Evolutionary conservation across 1,140 invertebrate species (phyloP), one percentile per base, ranked within the genome.

Genomic region (Tetramorium simillimum): DNA sequence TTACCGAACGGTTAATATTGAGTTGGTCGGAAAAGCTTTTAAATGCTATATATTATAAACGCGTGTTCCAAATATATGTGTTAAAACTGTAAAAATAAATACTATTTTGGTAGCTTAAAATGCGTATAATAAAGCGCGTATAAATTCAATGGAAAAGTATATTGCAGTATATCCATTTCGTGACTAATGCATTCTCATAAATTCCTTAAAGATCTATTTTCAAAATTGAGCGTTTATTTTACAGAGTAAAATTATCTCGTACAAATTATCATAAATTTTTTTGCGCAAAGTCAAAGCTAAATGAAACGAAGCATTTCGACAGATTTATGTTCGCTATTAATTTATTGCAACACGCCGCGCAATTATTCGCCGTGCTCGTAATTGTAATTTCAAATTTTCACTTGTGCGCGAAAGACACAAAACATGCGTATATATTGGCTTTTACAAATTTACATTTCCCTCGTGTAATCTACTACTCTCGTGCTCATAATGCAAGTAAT

Each of bases 401-500:
- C 51, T 82, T 86, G 51, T 33, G 46, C 21, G 51, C 49, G 33
- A 56, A 86, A 58, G 65, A 72, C 43, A 69, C 43, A 82, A 70
- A 84, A 87, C 78, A 69, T 40, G 69, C 80, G 78, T 87, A 63
- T 65, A 69, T 72, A 87, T 87, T 73, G 80, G 86, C 86, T 87
- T 84, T 82, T 81, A 69, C 70, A 75, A 88, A 88, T 88, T 87
- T 87, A 69, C 87, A 82, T 87, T 80, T 87, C 56, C 62, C 58
- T 46, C 60, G 84, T 69, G 46, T 73, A 82, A 87, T 87, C 84
- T 82, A 82, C 87, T 82, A 87, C 24, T 82, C 78, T 73, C 73
- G 56, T 80, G 76, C 63, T 84, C 62, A 81, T 89, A 87, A 91
- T 87, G 85, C 85, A 88, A 86, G 82, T 90, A 91, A 89, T 91